phyloP scores from a whole-genome alignment of 2,888 invertebrate species.

The Mesorhabditis spiculigera region DNA sequence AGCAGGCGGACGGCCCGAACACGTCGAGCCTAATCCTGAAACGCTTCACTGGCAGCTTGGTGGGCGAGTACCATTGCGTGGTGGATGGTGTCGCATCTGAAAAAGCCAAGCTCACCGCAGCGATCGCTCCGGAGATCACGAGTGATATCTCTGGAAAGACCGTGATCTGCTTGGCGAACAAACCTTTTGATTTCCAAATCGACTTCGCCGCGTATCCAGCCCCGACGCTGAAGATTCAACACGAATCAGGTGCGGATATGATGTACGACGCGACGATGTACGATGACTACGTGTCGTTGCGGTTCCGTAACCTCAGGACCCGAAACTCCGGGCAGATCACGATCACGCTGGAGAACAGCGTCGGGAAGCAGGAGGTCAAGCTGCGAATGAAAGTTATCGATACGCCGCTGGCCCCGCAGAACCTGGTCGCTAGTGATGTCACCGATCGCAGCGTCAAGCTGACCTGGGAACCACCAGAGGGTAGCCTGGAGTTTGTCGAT shows the following conservation, averaged over 20 bases:
- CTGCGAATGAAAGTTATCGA: constrained; percentile 32
- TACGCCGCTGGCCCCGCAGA: constrained; percentile 26
- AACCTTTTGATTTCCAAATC: constrained; percentile 33
- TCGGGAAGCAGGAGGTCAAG: constrained; percentile 25
- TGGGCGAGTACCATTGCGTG: constrained; percentile 35
- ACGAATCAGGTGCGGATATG: constrained; percentile 22
- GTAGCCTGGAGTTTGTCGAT: too few species aligned
- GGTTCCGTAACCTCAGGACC: constrained; percentile 27
- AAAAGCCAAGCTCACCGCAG: constrained; percentile 27
- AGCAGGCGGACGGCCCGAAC: constrained; percentile 6
- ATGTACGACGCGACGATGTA: constrained; percentile 26
- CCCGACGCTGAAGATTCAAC: constrained; percentile 23
- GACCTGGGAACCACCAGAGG: too few species aligned
- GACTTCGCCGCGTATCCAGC: constrained; percentile 9
- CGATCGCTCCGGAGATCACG: constrained; percentile 12
- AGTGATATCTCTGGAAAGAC: background rate
- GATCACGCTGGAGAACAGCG: constrained; percentile 29
- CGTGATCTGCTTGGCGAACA: constrained; percentile 35
- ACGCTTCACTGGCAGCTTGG: constrained; percentile 26
- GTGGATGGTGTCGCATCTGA: constrained; percentile 35
- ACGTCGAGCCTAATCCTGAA: constrained; percentile 22
- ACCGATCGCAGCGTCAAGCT: background rate
- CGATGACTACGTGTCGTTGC: constrained; percentile 28
- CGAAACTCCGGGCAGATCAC: constrained; percentile 28
- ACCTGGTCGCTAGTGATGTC: background rate